Base-by-base conservation (phyloP, 1,140 invertebrate species). In the Calephelis nemesis region DNA sequence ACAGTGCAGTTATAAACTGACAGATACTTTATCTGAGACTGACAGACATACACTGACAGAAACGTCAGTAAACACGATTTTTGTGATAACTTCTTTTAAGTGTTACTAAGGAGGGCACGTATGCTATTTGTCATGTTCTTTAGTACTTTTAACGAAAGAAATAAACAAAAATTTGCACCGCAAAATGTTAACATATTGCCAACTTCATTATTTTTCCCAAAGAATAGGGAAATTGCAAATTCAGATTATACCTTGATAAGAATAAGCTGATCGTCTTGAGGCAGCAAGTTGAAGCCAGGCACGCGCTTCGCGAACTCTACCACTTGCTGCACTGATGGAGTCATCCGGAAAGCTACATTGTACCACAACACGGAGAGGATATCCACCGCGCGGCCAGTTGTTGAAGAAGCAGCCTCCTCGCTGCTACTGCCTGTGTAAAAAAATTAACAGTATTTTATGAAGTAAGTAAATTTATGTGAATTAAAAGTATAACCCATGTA, bases 291-390 rank as follows among this genome's bases (percentile, higher is more conserved):
- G 92, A 99, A 99, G 71, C 97, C 96, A 48, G 97, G 97, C 71
- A 98, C 95, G 78, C 96, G 93, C 92, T 98, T 99, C 19, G 97
- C 97, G 86, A 98, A 98, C 85, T 98, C 97, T 7, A 99, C 98
- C 73, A 98, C 96, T 85, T 96, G 95, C 79, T 98, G 97, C 11
- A 98, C 97, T 52, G 95, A 95, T 0, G 97, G 97, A 5, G 97
- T 97, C 69, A 97, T 94, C 63, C 95, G 95, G 19, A 94, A 91
- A 12, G 96, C 96, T 74, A 97, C 94, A 74, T 96, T 95, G 85
- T 96, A 95, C 95, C 95, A 96, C 64, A 96, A 89, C 92, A 95
- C 94, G 70, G 95, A 93, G 75, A 96, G 94, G 12, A 64, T 54
- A 13, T 63, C 68, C 64, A 62, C 19, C 47, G 72, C 68, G 47